Base-by-base conservation (phyloP, 2,113 vertebrate genomes). In the Atrichornis clamosus region DNA sequence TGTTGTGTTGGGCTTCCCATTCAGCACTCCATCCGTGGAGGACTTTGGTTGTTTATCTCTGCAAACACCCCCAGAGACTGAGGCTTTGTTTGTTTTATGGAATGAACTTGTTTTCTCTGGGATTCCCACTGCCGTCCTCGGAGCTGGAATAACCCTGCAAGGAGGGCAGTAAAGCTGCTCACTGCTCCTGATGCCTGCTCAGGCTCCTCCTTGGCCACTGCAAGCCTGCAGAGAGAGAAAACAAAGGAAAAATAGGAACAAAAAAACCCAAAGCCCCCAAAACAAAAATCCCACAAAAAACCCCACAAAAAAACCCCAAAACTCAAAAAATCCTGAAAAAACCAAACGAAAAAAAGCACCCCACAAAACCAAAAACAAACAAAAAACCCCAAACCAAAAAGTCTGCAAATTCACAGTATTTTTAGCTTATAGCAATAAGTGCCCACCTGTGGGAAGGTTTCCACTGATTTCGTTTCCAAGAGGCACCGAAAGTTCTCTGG, bases 341-440 rank as follows among this genome's bases (percentile, higher is more conserved):
- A 21, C 47, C 50, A 49, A 49, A 21, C 47, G 12, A 49, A 53
- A 18, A 55, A 5, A 20, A 41, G n/a, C n/a, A n/a, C n/a, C n/a
- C n/a, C n/a, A n/a, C n/a, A n/a, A 41, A 76, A 27, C 15, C 4
- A 33, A 76, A 65, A 7, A 46, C 13, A 17, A 42, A 55, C 20
- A 75, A 55, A 2, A 14, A 30, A n/a, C 0, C 2, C 6, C 9
- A 46, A 70, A 39, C 2, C n/a, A 22, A 8, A 10, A 13, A 11
- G 12, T 33, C 33, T 50, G 47, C 28, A n/a, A 27, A 42, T 9
- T 20, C 47, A 7, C 7, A 18, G 16, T 18, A 8, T 14, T 44
- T 53, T 1, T 7, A 41, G 33, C 35, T 87, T 20, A 2, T 2
- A 7, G 17, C 4, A 3, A 49, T 9, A 41, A 39, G 33, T 5